Evolutionary conservation across 2,797 vertebrate species (phyloP), one percentile per base, ranked within the genome.

Genomic region (Monodelphis domestica): DNA sequence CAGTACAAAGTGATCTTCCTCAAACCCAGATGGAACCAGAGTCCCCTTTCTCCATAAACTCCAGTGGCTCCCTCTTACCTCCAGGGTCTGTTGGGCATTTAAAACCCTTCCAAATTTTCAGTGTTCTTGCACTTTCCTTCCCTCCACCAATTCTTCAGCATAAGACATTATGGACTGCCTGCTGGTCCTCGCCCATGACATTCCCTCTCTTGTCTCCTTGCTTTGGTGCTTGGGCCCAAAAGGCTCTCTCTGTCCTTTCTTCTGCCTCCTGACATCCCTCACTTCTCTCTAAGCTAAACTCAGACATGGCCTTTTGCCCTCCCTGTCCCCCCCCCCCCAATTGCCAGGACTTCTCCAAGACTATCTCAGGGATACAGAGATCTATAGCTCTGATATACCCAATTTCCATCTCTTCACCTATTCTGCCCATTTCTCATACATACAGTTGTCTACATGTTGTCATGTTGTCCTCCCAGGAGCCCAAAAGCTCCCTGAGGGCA

Each of bases 381-480:
- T n/a, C n/a, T n/a, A n/a, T n/a, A n/a, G n/a, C n/a, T n/a, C n/a
- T n/a, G n/a, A n/a, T n/a, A n/a, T n/a, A n/a, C n/a, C n/a, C n/a
- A n/a, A n/a, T n/a, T n/a, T 38, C 59, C 17, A 24, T 21, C 17
- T 38, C 21, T 17, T 38, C 63, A 70, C 38, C n/a, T 2, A 38
- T 78, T 38, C 17, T 38, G n/a, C 24, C 21, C n/a, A 38, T 78
- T 24, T 78, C 63, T 38, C n/a, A 17, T 24, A 24, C 4, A 38
- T 38, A 24, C 24, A 24, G 63, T 10, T 78, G 63, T 45, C 45
- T 45, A 15, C 2, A 3, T 38, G 63, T 45, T 78, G n/a, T 78
- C 2, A n/a, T n/a, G n/a, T 9, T 33, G n/a, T 14, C 5, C 12
- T 30, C 4, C 12, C 33, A 54, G 0, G 0, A n/a, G n/a, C n/a